These are phyloP conservation scores for Phenganax marumi DNA, from an alignment of 92 coral and sea anemone species.

Conservation along the genomic window DNA sequence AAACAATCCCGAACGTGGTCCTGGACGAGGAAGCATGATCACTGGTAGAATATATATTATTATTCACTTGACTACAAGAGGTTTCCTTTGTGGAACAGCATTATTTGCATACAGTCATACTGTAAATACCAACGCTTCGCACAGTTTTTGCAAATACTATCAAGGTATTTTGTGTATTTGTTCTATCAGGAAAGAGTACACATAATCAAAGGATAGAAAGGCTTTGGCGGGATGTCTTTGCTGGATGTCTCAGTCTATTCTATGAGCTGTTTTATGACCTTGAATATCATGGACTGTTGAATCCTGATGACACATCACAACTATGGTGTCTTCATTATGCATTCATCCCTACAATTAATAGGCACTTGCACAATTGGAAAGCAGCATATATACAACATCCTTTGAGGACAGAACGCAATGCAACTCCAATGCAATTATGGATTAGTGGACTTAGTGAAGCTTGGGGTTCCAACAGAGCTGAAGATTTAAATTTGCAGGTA, in stretches of 20 bases:
- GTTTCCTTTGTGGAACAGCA: background rate
- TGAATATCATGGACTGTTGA: slow-evolving; percentile 45
- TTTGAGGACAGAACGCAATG: slow-evolving; percentile 18
- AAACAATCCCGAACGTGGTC: slow-evolving; percentile 20
- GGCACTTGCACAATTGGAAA: slow-evolving; percentile 62
- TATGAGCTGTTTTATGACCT: slow-evolving; percentile 50
- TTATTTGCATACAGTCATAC: background rate
- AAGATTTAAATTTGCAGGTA: slow-evolving; percentile 54
- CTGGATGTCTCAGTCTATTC: slow-evolving; percentile 51
- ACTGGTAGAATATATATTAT: slow-evolving; percentile 8
- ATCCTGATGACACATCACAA: slow-evolving; percentile 56
- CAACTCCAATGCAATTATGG: slow-evolving; percentile 37
- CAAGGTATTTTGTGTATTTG: background rate
- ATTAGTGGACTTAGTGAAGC: slow-evolving; percentile 38
- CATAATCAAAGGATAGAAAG: slow-evolving; percentile 57
- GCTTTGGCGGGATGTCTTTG: slow-evolving; percentile 59
- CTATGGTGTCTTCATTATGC: slow-evolving; percentile 64
- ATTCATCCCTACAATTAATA: slow-evolving; percentile 55
- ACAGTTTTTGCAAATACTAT: background rate
- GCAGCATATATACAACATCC: slow-evolving; percentile 64
- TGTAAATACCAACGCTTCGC: background rate
- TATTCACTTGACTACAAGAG: background rate
- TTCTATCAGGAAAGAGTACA: slow-evolving; percentile 57
- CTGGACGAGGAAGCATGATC: slow-evolving; percentile 19
- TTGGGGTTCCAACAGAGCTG: slow-evolving; percentile 38